Percentiles rank a stretch among this genome's conserved stretches.
Conservation (phyloP, 2,888 invertebrate species). For the Seira ritae region DNA sequence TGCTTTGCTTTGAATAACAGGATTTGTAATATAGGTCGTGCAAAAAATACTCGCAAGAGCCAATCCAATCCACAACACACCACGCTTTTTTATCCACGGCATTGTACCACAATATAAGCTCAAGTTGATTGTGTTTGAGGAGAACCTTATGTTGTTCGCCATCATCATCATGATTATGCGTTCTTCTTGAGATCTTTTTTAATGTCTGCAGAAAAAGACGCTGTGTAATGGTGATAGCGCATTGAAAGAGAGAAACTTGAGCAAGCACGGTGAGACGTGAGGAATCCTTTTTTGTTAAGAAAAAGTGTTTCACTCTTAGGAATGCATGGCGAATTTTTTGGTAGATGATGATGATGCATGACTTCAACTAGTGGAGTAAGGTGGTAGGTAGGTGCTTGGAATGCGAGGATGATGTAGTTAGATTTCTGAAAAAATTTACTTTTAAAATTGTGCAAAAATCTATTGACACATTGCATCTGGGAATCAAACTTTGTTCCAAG, state of each 20-base stretch:
- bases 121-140: slow-evolving; percentile 2
- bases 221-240: slow-evolving; percentile 9
- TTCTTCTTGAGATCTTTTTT: not conserved
- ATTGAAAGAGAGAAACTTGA: slow-evolving; percentile 8
- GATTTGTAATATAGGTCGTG: slow-evolving; percentile 73
- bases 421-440: too few species aligned
- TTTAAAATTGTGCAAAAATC: too few species aligned
- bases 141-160: not conserved
- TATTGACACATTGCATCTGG: too few species aligned
- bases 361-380: too few species aligned
- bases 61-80: slow-evolving; percentile 49
- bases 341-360: too few species aligned
- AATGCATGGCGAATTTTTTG: too few species aligned
- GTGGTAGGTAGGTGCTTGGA: too few species aligned
- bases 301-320: not conserved
- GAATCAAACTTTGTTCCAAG: too few species aligned
- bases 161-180: slow-evolving; percentile 11
- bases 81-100: slow-evolving; percentile 48
- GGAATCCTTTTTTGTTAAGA: not conserved
- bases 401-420: too few species aligned
- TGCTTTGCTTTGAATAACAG: slow-evolving; percentile 70
- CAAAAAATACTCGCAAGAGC: slow-evolving; percentile 26
- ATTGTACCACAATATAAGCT: slow-evolving; percentile 44
- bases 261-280: not conserved
- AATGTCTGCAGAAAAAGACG: slow-evolving; percentile 6